Percentiles rank a stretch among this genome's conserved stretches.
Evolutionary conservation across 1,140 invertebrate genomes (phyloP).

Genomic region (Calosoma granatense): DNA sequence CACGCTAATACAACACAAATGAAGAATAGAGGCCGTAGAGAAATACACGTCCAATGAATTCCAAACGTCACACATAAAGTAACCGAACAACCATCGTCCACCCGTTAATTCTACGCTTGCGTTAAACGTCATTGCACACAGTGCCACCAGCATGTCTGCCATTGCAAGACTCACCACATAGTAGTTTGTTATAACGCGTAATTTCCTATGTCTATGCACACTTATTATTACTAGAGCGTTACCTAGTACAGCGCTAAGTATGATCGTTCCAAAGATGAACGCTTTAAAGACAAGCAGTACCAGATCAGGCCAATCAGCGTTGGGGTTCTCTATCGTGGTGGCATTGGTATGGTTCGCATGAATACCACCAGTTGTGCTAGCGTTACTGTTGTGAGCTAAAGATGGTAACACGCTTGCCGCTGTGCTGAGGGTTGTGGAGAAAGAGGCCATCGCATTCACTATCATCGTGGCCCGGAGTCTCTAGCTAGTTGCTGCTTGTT

Average conservation of each 20-base stretch:
- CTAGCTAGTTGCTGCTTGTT: neutral
- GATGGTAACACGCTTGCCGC: constrained; percentile 19
- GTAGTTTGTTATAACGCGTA: constrained; percentile 85
- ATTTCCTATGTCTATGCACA: constrained; percentile 57
- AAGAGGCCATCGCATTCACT: constrained; percentile 33
- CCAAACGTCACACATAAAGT: constrained; percentile 87
- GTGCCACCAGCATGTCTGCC: constrained; percentile 83
- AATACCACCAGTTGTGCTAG: neutral
- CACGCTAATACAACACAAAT: constrained; percentile 89
- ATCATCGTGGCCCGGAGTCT: constrained; percentile 25
- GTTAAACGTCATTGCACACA: constrained; percentile 94
- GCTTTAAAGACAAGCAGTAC: constrained; percentile 56
- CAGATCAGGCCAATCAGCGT: constrained; percentile 38
- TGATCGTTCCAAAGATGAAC: constrained; percentile 70
- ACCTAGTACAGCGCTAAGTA: constrained; percentile 75
- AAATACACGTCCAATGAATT: constrained; percentile 94
- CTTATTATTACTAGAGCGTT: constrained; percentile 78
- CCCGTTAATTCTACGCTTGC: constrained; percentile 72
- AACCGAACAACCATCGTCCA: constrained; percentile 74
- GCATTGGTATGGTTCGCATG: constrained; percentile 26
- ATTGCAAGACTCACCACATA: constrained; percentile 89
- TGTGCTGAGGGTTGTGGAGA: constrained; percentile 28
- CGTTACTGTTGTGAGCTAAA: constrained; percentile 21
- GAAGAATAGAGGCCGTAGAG: constrained; percentile 86
- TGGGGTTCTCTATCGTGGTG: constrained; percentile 25